Conservation (phyloP, 23 tunicate species). For the Styela clava region DNA sequence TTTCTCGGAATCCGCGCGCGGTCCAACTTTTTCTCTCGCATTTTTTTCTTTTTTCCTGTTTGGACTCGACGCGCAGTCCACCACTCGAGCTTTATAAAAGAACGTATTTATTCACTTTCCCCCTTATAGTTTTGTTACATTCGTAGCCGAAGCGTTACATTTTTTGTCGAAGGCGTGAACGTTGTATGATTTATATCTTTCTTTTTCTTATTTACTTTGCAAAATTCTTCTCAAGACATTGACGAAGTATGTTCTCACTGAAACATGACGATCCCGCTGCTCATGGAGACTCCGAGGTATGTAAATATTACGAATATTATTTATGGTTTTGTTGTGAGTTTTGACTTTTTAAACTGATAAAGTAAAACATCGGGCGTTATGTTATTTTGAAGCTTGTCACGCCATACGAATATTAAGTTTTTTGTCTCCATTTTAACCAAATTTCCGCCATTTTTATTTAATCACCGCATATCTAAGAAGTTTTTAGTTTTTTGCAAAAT, state of each 20-base stretch:
- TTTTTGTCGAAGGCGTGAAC: background rate
- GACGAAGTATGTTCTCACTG: background rate
- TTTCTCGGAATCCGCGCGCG: too few relatives aligned
- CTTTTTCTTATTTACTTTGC: background rate
- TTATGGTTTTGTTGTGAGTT: background rate
- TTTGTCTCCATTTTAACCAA: background rate
- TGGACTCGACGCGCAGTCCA: background rate
- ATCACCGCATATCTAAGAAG: background rate
- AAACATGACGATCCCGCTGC: background rate
- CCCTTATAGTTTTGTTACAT: background rate
- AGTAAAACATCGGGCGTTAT: background rate
- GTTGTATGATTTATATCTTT: background rate
- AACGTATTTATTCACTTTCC: too few relatives aligned
- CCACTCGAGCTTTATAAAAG: background rate
- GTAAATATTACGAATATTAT: background rate
- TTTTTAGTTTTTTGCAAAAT: too few relatives aligned
- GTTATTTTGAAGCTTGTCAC: background rate
- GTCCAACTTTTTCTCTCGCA: background rate
- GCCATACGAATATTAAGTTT: background rate
- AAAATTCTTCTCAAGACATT: background rate
- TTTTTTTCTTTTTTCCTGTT: background rate
- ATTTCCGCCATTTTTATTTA: background rate
- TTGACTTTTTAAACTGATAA: background rate
- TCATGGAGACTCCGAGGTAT: background rate
- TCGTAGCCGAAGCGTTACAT: background rate